Evolutionary conservation across 92 coral and sea anemone genomes (phyloP), one percentile per base, ranked within the genome.

Genomic region (Phymanthus crucifer): DNA sequence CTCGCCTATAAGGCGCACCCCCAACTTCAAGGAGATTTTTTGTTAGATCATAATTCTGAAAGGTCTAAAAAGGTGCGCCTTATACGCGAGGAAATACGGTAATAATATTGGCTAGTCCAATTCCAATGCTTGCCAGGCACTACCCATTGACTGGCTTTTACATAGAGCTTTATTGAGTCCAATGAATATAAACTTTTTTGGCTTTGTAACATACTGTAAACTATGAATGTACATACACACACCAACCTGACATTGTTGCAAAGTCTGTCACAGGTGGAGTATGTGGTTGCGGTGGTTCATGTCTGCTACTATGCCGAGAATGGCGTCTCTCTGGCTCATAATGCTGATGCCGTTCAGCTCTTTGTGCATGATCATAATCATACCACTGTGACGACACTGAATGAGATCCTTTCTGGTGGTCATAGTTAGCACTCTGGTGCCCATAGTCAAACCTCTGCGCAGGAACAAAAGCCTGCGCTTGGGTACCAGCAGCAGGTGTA

Each of bases 401-500:
- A 12, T 87, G 87, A 29, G 17, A 1, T 27, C 16, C 17, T 21
- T 61, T 61, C 58, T 85, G 89, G 70, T 93, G 85, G 37, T 86
- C 83, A 2, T 79, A 79, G 18, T 88, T 82, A 32, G 84, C 82
- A 58, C 91, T 90, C 65, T 93, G 94, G 52, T 92, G 97, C 0
- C 97, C 97, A 75, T 92, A 92, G 66, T 92, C 97, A 84, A 92
- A 90, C 57, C 90, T 86, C 52, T 92, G 97, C 19, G 87, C 74
- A 14, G 97, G 87, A 0, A 81, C 78, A 27, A 75, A 84, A 40
- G 90, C 84, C 32, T 45, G 86, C 14, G 87, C 48, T 23, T 74
- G 97, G 32, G 69, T 90, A 1, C 91, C 88, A 10, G 91, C 87
- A 0, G 94, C 88, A 21, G 90, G 80, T 6, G 83, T 78, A 45